Base-by-base conservation (phyloP, 1,140 invertebrate species). In the Apolygus lucorum region DNA sequence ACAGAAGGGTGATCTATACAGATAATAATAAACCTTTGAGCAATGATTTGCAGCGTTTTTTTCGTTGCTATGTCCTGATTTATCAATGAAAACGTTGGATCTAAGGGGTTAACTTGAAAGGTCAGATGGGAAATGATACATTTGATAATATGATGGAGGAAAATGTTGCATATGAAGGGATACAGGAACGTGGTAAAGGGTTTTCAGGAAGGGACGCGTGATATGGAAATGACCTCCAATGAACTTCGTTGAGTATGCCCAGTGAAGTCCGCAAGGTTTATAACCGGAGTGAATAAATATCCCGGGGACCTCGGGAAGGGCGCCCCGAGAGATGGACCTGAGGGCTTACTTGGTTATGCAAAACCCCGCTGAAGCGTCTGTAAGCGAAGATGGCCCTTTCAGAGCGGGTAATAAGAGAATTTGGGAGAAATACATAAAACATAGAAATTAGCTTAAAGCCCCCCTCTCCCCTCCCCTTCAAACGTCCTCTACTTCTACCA, bases 351-450 rank as follows among this genome's bases (percentile, higher is more conserved):
- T 64, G 24, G 63, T 64, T 64, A 64, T 64, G 63, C 63, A 64
- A 64, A 64, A 59, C 54, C 63, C 63, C 25, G 24, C 28, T 64
- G 63, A 64, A 64, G 63, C 27, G 63, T 64, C 28, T 64, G 63
- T 64, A 64, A 64, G 63, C 63, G 63, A 64, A 64, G 63, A 64
- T 64, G 63, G 63, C 63, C 63, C 28, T 21, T 64, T 28, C 63
- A 64, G 22, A 64, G 22, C 63, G 63, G 28, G 63, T 64, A 64
- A 64, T 64, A 64, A 64, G 63, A 64, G 63, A 64, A 64, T 64
- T 64, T 64, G 63, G 63, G 28, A 26, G 63, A 64, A 64, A 64
- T 64, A 64, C 63, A 64, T 64, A 64, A 64, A 64, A 64, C 63
- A 64, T 64, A 64, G 63, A 64, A 64, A 64, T 64, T 64, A 64